phyloP scores from a whole-genome alignment of 35 echinoderm and acorn worm genomes.

The Apostichopus japonicus region DNA sequence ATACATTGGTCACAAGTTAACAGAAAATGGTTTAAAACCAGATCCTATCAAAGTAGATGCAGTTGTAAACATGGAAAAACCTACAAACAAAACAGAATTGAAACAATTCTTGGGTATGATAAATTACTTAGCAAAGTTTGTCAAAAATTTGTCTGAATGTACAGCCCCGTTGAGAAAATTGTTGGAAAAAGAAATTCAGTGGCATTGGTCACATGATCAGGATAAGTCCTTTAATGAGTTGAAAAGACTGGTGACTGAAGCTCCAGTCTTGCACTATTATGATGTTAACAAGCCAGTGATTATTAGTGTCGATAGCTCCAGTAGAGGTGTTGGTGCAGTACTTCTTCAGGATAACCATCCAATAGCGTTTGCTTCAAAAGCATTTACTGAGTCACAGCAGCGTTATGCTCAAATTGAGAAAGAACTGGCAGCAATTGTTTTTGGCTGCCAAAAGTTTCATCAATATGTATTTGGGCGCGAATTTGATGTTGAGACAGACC shows the following conservation, averaged over 20 bases:
- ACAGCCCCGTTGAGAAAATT: conserved; percentile 8
- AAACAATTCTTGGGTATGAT: too few relatives aligned
- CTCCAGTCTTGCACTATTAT: conserved; percentile 45
- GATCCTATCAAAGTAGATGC: conserved; percentile 54
- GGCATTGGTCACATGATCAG: conserved; percentile 9
- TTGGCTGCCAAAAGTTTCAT: too few relatives aligned
- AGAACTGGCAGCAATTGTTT: too few relatives aligned
- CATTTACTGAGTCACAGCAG: too few relatives aligned
- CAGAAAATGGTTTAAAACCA: conserved; percentile 57
- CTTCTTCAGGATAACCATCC: conserved; percentile 32
- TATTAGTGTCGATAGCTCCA: conserved; percentile 40
- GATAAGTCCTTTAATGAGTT: not conserved
- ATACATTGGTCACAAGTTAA: conserved; percentile 77
- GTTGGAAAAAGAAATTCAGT: conserved; percentile 8
- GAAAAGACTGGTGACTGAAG: not conserved
- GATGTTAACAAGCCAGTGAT: conserved; percentile 28
- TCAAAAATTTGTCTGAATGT: too few relatives aligned
- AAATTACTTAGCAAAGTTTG: too few relatives aligned
- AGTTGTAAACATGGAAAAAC: not conserved
- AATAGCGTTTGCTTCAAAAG: conserved; percentile 24
- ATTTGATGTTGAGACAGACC: conserved; percentile 13
- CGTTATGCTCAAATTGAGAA: too few relatives aligned
- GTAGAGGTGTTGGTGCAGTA: conserved; percentile 12
- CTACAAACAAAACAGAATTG: too few relatives aligned
- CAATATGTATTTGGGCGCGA: conserved; percentile 50